Base-by-base conservation (phyloP, 2,113 vertebrate species). In the Cheilinus undulatus region DNA sequence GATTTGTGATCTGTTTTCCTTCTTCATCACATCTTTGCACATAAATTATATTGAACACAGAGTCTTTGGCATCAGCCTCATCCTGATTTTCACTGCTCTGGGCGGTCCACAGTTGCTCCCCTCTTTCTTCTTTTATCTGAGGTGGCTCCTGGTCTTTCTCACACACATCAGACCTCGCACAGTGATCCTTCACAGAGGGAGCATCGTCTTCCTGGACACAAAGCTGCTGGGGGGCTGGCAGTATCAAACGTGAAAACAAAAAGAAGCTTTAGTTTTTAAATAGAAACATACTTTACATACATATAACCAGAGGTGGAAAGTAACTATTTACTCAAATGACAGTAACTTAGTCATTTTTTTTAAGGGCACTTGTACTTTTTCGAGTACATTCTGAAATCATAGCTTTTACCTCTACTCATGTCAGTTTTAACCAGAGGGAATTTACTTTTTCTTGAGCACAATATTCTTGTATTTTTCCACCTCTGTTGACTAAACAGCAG, bases 1-100 rank as follows among this genome's bases (percentile, higher is more conserved):
- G n/a, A 32, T 49, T 38, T 40, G 53, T 12, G 12, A 34, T 19
- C 19, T 14, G 23, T 24, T 6, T 34, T 51, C 19, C 45, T 7
- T 58, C 51, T 17, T 71, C 67, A 11, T 69, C 58, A 36, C 54
- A 51, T 45, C 59, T 73, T 48, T 73, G 63, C 22, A 76, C 69
- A 28, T 73, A 73, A 34, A 84, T 66, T 1, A 84, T 80, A 61
- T 77, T 84, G 12, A 84, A 80, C 82, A 76, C 23, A 0, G 72
- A 36, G 43, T 66, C 49, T 65, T 77, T 73, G 6, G 15, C 57
- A 7, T 80, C 76, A 49, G 51, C 19, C 10, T 56, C 58, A 17
- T 69, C 63, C 30, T 56, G 46, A 19, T 50, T 48, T 56, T 73
- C 59, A 22, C 17, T 45, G 10, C 32, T 19, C 40, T 54, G 24